Evolutionary conservation across 1,140 invertebrate genomes (phyloP).

Genomic region (Penaeus indicus): DNA sequence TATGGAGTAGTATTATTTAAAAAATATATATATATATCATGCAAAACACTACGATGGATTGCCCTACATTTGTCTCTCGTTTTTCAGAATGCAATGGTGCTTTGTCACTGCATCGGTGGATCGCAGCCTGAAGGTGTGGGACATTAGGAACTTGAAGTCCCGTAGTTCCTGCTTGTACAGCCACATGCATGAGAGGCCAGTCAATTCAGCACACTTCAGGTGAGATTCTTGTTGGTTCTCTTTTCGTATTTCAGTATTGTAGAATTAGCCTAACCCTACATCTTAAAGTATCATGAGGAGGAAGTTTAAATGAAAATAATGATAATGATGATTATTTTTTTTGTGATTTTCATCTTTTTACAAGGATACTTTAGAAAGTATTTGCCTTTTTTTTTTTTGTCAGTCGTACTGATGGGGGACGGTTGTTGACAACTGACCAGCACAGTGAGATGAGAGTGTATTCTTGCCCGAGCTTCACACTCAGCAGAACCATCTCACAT

Average conservation of each 20-base stretch:
- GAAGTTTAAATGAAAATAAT: not conserved
- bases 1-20: too few relatives aligned
- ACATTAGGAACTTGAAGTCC: constrained; percentile 40
- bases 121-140: constrained; percentile 46
- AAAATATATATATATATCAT: not conserved
- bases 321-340: not conserved
- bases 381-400: constrained; percentile 66
- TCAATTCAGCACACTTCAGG: constrained; percentile 56
- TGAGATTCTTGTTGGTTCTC: not conserved
- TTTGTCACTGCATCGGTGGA: constrained; percentile 47
- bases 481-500: constrained; percentile 69
- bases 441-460: constrained; percentile 69
- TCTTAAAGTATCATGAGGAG: not conserved
- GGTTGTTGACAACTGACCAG: constrained; percentile 71
- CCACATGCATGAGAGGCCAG: constrained; percentile 13
- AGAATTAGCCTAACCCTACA: too few relatives aligned
- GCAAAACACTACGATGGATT: not conserved
- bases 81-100: constrained; percentile 37
- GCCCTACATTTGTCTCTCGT: not conserved
- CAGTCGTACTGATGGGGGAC: constrained; percentile 68
- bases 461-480: constrained; percentile 68
- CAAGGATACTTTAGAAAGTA: not conserved
- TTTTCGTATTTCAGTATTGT: not conserved
- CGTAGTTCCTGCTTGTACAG: constrained; percentile 2
- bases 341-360: not conserved